Evolutionary conservation across 1,140 invertebrate species (phyloP), one percentile per base, ranked within the genome.

Genomic region (Cydia pomonella): DNA sequence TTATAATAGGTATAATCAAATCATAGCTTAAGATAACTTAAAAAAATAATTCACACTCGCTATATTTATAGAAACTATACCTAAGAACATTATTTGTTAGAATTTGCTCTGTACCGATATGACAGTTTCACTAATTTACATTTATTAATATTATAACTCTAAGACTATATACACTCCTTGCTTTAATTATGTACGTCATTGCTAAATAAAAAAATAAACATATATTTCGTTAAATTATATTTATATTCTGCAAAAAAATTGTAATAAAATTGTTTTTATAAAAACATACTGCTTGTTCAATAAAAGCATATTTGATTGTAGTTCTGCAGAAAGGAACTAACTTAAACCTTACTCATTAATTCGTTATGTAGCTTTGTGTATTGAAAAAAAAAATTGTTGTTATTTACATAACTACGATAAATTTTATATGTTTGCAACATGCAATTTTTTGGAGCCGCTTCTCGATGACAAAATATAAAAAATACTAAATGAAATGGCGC

Each of bases 1-100:
- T 69, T 72, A 75, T 6, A 75, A 72, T 72, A n/a, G n/a, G n/a
- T 25, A 53, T 72, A 71, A 75, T 76, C 75, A 69, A 73, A 73
- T 76, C 72, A 41, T 75, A 16, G 16, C 64, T 41, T 33, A 69
- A 38, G n/a, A 69, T 33, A 69, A 69, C 64, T 69, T 69, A 66
- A 18, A 38, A 69, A 69, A 69, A 69, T 69, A 69, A 69, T 66
- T 66, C 29, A 69, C 64, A 38, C 64, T 38, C 16, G 33, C 64
- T 7, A 18, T 71, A 33, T 50, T 53, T 29, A 38, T 71, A 69
- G 21, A 69, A 69, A 21, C 27, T 69, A 74, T 50, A 64, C n/a
- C 13, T 59, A 59, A 59, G 18, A 9, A 18, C 53, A 59, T 53
- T 18, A 53, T 21, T 23, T 59, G 53, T 23, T 59, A 59, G 21